Conservation (phyloP, 2,113 vertebrate genomes). For the Danionella cerebrum region DNA sequence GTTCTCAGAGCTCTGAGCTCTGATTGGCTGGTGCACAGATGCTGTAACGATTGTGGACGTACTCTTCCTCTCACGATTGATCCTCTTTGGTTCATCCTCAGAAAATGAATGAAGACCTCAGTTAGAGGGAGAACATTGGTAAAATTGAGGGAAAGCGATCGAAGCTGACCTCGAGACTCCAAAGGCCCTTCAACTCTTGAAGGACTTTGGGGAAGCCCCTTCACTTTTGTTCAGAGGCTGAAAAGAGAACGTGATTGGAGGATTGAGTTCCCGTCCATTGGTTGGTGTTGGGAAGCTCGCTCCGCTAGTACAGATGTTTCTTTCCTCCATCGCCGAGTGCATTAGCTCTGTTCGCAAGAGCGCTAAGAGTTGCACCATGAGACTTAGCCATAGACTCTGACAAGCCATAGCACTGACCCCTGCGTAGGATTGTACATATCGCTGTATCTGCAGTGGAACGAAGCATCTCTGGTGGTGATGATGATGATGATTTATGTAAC, state of each 20-base stretch:
- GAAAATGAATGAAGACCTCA: too few relatives aligned
- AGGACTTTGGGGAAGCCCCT: too few relatives aligned
- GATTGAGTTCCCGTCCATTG: not conserved
- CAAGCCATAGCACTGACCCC: slow-evolving; percentile 38
- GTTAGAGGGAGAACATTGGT: too few relatives aligned
- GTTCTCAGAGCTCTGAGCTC: not conserved
- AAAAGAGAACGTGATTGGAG: too few relatives aligned
- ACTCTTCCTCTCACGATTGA: too few relatives aligned
- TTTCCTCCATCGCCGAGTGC: slow-evolving; percentile 33
- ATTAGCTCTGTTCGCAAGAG: slow-evolving; percentile 17
- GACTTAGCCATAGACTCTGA: slow-evolving; percentile 44
- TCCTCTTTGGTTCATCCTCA: too few relatives aligned
- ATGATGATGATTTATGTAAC: slow-evolving; percentile 41
- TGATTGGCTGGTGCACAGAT: not conserved
- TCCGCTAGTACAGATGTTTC: slow-evolving; percentile 25
- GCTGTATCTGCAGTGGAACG: slow-evolving; percentile 11
- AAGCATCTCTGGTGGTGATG: slow-evolving; percentile 31
- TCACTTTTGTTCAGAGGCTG: too few relatives aligned
- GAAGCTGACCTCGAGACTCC: too few relatives aligned
- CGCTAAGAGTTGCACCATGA: slow-evolving; percentile 15
- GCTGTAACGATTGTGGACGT: too few relatives aligned
- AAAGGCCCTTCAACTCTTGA: too few relatives aligned
- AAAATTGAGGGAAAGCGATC: too few relatives aligned
- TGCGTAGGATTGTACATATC: slow-evolving; percentile 39
- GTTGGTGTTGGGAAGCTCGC: slow-evolving; percentile 27